A percentile compares a stretch with the other conserved stretches of the same genome.
phyloP scores from a whole-genome alignment of 2,113 vertebrate genomes.

The Oreochromis tanganicae region DNA sequence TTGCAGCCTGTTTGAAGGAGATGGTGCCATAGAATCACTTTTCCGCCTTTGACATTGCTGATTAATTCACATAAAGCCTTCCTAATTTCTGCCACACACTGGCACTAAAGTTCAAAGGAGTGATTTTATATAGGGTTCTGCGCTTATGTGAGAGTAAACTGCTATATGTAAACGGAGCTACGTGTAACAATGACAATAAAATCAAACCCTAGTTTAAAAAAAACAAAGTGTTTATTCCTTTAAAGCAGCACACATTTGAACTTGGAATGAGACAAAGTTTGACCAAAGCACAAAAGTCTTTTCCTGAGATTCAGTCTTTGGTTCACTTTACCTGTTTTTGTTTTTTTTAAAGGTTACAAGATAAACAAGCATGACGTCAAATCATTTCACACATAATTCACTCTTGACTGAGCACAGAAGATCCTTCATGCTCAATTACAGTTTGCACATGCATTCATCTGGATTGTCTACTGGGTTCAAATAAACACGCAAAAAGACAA shows the following conservation, averaged over 20 bases:
- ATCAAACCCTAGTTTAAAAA: neutral
- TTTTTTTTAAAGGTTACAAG: neutral
- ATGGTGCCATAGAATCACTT: slow-evolving; percentile 8
- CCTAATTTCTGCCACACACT: neutral
- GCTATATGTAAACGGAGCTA: neutral
- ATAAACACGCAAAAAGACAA: slow-evolving; percentile 18
- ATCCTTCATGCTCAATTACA: slow-evolving; percentile 9
- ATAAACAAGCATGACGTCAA: neutral
- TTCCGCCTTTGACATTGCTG: fast-evolving
- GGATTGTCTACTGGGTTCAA: neutral
- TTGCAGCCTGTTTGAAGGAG: slow-evolving; percentile 46
- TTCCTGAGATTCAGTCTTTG: slow-evolving; percentile 41
- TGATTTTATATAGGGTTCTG: neutral
- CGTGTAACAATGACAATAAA: neutral
- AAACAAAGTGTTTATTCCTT: neutral
- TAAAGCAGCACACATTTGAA: neutral
- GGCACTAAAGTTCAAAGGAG: neutral
- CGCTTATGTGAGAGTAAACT: neutral
- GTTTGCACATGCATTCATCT: slow-evolving; percentile 14
- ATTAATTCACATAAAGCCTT: neutral
- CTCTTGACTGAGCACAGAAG: neutral
- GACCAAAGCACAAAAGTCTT: neutral
- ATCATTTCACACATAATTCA: neutral
- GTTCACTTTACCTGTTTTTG: neutral
- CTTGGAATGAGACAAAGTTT: neutral